Conservation (phyloP, 2,113 vertebrate species). For the Rhinogobius similis region DNA sequence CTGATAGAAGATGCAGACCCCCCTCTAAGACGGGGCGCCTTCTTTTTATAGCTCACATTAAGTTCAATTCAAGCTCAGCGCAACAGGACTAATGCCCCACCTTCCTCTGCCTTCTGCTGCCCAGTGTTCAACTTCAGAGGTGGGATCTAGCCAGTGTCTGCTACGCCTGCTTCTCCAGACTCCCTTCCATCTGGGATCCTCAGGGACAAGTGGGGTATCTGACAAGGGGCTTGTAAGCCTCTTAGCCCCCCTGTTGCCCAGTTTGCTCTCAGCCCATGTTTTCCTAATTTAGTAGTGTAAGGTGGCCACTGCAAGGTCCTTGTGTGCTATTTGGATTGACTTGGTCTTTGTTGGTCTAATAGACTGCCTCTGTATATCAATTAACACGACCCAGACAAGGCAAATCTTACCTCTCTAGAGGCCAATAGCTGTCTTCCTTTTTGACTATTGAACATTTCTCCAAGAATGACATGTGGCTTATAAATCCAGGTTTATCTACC, state of each 20-base stretch:
- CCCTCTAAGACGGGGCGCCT: constrained; percentile 47
- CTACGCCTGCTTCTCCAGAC: constrained; percentile 85
- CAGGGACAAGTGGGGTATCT: constrained; percentile 95
- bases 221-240: constrained; percentile 96
- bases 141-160: constrained; percentile 82
- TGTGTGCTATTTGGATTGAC: constrained; percentile 92
- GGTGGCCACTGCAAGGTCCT: constrained; percentile 86
- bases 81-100: constrained; percentile 81
- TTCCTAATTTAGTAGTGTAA: constrained; percentile 98
- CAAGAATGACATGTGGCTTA: constrained; percentile 10
- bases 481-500: not conserved
- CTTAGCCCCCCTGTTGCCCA: constrained; percentile 92
- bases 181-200: constrained; percentile 93
- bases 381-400: constrained; percentile 84
- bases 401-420: constrained; percentile 81
- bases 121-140: constrained; percentile 94
- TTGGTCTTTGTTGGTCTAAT: constrained; percentile 92
- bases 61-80: constrained; percentile 88
- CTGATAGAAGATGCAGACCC: constrained; percentile 70
- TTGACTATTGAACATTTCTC: constrained; percentile 46
- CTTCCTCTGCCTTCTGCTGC: constrained; percentile 94
- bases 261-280: constrained; percentile 94
- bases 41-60: constrained; percentile 72
- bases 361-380: constrained; percentile 93
- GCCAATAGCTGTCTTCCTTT: constrained; percentile 48